Percentiles rank a stretch among this genome's conserved stretches.
phyloP scores from a whole-genome alignment of 2,797 vertebrate species.

The Apodemus agrarius region DNA sequence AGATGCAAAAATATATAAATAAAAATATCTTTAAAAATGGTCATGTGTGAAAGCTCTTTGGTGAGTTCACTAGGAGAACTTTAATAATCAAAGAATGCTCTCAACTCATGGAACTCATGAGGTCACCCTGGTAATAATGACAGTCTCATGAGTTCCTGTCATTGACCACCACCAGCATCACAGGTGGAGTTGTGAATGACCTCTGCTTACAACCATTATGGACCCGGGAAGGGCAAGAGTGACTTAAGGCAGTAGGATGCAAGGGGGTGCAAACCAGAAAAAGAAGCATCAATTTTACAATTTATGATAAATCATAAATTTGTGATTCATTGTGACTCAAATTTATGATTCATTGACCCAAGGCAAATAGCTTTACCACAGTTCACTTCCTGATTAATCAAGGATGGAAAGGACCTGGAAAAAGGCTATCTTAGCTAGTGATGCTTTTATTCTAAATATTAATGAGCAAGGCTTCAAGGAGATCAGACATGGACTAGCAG shows the following conservation, averaged over 20 bases:
- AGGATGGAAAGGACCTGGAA: neutral
- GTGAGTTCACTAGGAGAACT: neutral
- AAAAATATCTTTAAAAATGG: neutral
- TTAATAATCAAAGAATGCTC: neutral
- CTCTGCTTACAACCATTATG: neutral
- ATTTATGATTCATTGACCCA: neutral
- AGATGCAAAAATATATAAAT: neutral
- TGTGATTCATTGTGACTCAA: neutral
- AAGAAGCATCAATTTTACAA: neutral
- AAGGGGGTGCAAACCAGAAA: neutral
- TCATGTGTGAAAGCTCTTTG: neutral
- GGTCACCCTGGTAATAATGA: neutral
- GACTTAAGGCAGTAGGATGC: neutral
- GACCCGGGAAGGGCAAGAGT: neutral
- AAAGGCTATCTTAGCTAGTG: neutral
- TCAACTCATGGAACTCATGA: neutral
- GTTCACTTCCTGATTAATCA: neutral
- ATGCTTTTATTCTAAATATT: constrained; percentile 36
- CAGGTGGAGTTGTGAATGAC: neutral
- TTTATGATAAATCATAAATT: no score
- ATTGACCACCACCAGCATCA: neutral
- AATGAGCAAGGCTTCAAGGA: neutral
- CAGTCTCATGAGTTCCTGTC: neutral
- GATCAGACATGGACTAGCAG: neutral
- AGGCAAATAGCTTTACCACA: neutral